Evolutionary conservation across 2,113 vertebrate genomes (phyloP).

Genomic region (Cochlearius cochlearius): DNA sequence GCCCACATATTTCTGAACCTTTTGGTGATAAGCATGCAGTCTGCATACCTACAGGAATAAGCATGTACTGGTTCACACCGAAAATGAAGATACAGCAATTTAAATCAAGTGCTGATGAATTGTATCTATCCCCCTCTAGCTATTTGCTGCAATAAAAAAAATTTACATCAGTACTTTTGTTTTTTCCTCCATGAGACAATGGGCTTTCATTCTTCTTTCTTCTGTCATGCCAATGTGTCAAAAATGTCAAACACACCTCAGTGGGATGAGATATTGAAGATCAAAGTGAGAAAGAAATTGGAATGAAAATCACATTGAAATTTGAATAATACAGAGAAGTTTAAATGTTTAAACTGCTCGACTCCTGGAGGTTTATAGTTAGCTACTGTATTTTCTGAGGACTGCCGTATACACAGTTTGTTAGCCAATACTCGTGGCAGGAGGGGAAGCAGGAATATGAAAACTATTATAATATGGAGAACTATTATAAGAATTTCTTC

Average conservation of each 20-base stretch:
- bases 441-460: neutral
- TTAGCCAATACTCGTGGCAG: neutral
- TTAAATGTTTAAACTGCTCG: neutral
- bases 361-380: neutral
- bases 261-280: neutral
- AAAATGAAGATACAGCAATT: constrained; percentile 15
- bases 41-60: constrained; percentile 49
- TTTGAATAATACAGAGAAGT: neutral
- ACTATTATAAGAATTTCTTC: neutral
- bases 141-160: neutral
- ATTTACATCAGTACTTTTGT: neutral
- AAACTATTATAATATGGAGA: neutral
- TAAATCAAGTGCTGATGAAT: constrained; percentile 23
- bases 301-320: neutral
- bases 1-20: constrained; percentile 37
- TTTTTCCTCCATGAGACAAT: neutral
- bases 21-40: constrained; percentile 26
- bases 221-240: neutral
- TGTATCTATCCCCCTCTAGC: constrained; percentile 19
- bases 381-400: neutral
- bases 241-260: neutral
- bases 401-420: neutral
- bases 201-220: neutral
- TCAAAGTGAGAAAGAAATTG: neutral
- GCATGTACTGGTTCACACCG: neutral